Evolutionary conservation across 2,113 vertebrate genomes (phyloP).

Genomic region (Egretta garzetta): DNA sequence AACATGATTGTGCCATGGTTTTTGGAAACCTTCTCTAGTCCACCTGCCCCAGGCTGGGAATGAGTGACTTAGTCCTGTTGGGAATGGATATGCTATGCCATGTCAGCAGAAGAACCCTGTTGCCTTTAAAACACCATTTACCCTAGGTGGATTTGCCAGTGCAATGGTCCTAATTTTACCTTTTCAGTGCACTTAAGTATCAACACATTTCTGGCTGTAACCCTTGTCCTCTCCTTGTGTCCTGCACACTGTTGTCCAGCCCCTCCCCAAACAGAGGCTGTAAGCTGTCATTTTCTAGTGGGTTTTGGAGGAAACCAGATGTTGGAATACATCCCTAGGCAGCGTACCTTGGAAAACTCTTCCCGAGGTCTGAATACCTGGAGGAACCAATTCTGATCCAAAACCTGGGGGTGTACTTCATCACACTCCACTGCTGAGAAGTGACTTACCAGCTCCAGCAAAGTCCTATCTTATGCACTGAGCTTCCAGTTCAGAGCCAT

Average conservation of each 20-base stretch:
- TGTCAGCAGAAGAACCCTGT: neutral
- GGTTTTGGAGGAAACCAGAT: neutral
- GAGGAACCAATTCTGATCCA: neutral
- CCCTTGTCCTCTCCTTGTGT: neutral
- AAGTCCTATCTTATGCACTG: neutral
- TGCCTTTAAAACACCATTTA: neutral
- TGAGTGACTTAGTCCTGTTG: rapidly evolving
- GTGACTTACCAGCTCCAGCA: neutral
- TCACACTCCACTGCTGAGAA: neutral
- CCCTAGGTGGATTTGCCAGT: neutral
- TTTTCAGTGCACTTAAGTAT: neutral
- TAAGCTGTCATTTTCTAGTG: neutral
- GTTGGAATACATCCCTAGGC: neutral
- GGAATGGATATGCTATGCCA: neutral
- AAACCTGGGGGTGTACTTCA: neutral
- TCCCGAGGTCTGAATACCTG: neutral
- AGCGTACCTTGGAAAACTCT: neutral
- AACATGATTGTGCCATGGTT: rapidly evolving
- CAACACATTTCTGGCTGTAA: neutral
- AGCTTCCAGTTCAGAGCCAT: neutral
- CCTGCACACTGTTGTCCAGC: neutral
- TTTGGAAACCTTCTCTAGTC: neutral
- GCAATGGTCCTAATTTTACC: neutral
- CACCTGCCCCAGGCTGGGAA: neutral
- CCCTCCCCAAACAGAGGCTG: neutral